phyloP scores from a whole-genome alignment of 2,888 invertebrate species.

The Drosophila prolongata region DNA sequence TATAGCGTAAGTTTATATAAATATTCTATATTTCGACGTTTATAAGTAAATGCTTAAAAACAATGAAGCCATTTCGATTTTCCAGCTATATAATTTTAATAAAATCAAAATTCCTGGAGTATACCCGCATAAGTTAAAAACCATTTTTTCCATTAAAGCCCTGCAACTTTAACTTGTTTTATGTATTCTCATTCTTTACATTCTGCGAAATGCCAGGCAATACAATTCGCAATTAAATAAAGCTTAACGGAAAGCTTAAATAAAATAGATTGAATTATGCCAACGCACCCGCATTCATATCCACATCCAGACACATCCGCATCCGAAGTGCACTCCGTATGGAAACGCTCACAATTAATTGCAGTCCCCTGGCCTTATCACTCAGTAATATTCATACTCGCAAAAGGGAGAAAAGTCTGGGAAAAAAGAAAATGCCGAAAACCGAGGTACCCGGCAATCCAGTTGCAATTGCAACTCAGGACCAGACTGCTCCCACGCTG shows the following conservation, averaged over 20 bases:
- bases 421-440: conserved; percentile 41
- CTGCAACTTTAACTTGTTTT: not conserved
- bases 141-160: too few species aligned
- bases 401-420: not conserved
- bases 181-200: not conserved
- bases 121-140: too few species aligned
- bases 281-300: conserved; percentile 1
- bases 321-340: conserved; percentile 2
- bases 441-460: conserved; percentile 41
- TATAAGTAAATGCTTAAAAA: too few species aligned
- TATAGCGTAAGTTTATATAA: too few species aligned
- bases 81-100: too few species aligned
- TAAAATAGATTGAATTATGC: conserved; percentile 61
- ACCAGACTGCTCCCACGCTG: conserved; percentile 19
- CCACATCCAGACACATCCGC: not conserved
- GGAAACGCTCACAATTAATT: conserved; percentile 40
- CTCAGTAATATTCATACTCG: conserved; percentile 41
- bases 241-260: conserved; percentile 52
- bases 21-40: too few species aligned
- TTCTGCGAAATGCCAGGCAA: not conserved
- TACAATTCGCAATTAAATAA: conserved; percentile 58
- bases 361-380: conserved; percentile 33
- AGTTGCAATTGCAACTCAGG: conserved; percentile 60
- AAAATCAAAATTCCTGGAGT: too few species aligned
- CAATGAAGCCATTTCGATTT: too few species aligned